These are phyloP conservation scores for Lasioglossum vierecki DNA, from an alignment of 2,888 invertebrate species.

Conservation along the genomic window DNA sequence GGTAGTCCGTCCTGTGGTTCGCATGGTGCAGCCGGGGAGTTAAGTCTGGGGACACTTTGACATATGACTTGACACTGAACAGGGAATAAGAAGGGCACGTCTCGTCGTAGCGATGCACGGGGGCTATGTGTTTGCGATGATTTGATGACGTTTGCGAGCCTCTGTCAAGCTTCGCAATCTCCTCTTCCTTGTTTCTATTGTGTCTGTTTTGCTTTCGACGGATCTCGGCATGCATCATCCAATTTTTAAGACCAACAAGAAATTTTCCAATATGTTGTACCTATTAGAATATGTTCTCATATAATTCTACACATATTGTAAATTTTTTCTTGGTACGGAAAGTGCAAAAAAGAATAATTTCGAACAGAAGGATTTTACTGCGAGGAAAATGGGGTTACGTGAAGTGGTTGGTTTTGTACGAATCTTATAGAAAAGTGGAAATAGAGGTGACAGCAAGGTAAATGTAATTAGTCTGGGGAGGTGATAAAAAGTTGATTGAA, in stretches of 20 bases:
- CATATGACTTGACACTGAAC: constrained; percentile 40
- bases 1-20: constrained; percentile 24
- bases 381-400: not conserved
- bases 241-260: not conserved
- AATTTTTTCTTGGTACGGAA: not conserved
- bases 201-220: not conserved
- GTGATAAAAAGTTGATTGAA: constrained; percentile 6
- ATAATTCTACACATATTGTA: not conserved
- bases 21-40: constrained; percentile 31
- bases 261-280: not conserved
- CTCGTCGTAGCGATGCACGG: not conserved
- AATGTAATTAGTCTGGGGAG: not conserved
- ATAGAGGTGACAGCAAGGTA: not conserved
- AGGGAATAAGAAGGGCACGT: constrained; percentile 23
- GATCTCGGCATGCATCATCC: not conserved
- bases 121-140: constrained; percentile 12
- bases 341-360: not conserved
- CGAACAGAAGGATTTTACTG: not conserved
- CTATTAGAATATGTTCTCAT: not conserved
- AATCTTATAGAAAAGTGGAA: not conserved
- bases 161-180: constrained; percentile 8
- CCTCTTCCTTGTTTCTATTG: constrained; percentile 1
- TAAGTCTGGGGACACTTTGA: constrained; percentile 48
- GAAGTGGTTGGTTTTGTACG: not conserved
- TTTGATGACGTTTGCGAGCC: constrained; percentile 29